Percentiles rank a stretch among this genome's conserved stretches.
Conservation (phyloP, 2,797 vertebrate species). For the Myripristis jacobus region DNA sequence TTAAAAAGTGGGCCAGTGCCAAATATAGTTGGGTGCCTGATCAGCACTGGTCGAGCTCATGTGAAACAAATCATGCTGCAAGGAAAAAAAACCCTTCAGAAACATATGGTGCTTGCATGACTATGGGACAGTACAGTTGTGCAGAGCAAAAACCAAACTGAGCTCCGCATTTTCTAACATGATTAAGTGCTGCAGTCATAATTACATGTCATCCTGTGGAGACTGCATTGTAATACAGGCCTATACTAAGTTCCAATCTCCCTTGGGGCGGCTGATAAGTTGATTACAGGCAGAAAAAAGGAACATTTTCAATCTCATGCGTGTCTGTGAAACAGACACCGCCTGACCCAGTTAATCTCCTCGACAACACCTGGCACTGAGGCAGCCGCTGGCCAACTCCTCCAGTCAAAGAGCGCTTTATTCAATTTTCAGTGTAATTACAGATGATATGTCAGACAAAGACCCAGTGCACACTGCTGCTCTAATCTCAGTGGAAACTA, state of each 20-base stretch:
- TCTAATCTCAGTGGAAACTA: slow-evolving; percentile 1
- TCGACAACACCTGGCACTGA: slow-evolving; percentile 4
- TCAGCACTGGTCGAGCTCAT: not conserved
- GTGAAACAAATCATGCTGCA: not conserved
- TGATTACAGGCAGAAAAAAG: slow-evolving; percentile 14
- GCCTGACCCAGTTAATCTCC: slow-evolving; percentile 25
- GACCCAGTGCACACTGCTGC: not conserved
- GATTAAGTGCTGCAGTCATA: not conserved
- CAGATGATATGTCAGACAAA: slow-evolving; percentile 14
- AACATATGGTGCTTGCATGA: slow-evolving; percentile 14
- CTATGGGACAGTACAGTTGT: slow-evolving; percentile 21
- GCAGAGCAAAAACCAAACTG: slow-evolving; percentile 16
- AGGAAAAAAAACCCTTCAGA: slow-evolving; percentile 2
- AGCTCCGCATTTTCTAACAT: slow-evolving; percentile 4
- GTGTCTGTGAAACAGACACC: slow-evolving; percentile 11
- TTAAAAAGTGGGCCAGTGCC: not conserved
- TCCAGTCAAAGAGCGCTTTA: slow-evolving; percentile 2
- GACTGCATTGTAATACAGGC: not conserved
- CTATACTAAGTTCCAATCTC: not conserved
- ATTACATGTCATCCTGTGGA: not conserved
- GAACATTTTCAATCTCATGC: slow-evolving; percentile 28
- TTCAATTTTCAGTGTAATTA: slow-evolving; percentile 23
- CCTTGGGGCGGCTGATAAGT: slow-evolving; percentile 12
- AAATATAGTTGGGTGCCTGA: slow-evolving; percentile 20
- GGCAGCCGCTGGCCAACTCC: not conserved